phyloP scores from a whole-genome alignment of 1,140 invertebrate species.

The Pseudoatta argentina region DNA sequence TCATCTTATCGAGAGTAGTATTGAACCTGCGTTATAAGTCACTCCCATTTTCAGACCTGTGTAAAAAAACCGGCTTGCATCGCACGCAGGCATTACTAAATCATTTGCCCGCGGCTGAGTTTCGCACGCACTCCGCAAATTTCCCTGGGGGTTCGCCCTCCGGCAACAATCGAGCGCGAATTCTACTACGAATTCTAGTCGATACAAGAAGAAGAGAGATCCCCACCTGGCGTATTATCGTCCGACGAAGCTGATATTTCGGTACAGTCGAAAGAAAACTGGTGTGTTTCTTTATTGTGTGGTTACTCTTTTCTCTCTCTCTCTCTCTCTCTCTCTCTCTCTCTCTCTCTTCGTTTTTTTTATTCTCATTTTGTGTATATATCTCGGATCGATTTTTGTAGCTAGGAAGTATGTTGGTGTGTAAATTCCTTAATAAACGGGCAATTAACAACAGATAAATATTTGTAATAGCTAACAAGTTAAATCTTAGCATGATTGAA shows the following conservation, averaged over 20 bases:
- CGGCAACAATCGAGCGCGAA: conserved; percentile 71
- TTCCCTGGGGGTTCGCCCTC: conserved; percentile 71
- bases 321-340: no score
- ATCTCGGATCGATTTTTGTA: background rate
- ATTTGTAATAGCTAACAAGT: conserved; percentile 22
- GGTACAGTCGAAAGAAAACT: background rate
- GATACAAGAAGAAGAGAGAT: conserved; percentile 30
- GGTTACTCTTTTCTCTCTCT: background rate
- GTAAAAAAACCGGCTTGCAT: conserved; percentile 49
- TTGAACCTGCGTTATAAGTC: background rate
- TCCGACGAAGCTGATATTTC: background rate
- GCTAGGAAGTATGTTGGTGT: background rate
- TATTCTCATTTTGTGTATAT: background rate
- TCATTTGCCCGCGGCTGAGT: conserved; percentile 72
- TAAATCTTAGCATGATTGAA: conserved; percentile 27
- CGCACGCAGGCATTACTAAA: conserved; percentile 66
- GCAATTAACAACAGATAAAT: background rate
- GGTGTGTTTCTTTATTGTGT: background rate
- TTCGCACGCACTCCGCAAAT: conserved; percentile 76
- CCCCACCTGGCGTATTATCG: conserved; percentile 25
- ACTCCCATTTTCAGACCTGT: background rate
- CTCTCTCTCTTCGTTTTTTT: background rate
- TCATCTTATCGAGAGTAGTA: background rate
- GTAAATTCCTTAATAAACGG: conserved; percentile 50
- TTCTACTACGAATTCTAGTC: conserved; percentile 67